A percentile compares a stretch with the other conserved stretches of the same genome.
Evolutionary conservation across 2,113 vertebrate genomes (phyloP).

Genomic region (Orycteropus afer): DNA sequence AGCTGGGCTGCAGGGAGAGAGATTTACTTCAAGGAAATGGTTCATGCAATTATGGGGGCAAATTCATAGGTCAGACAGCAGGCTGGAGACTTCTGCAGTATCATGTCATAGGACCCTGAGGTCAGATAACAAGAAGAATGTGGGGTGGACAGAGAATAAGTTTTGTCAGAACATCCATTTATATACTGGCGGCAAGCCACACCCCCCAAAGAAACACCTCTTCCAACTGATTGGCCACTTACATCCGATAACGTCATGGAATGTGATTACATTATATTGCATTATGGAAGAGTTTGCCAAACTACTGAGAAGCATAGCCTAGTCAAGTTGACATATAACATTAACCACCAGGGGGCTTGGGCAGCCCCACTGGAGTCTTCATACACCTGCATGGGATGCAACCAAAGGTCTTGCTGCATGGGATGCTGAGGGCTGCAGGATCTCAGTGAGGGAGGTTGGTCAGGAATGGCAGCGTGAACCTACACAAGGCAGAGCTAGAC

Average conservation of each 20-base stretch:
- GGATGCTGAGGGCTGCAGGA: not conserved
- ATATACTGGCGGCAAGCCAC: not conserved
- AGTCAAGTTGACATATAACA: not conserved
- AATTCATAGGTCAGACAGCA: not conserved
- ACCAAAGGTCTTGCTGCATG: not conserved
- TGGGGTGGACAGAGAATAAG: too few species aligned
- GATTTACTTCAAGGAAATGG: not conserved
- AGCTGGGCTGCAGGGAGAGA: too few species aligned
- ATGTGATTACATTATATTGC: not conserved
- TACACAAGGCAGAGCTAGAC: not conserved
- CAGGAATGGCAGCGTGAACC: not conserved
- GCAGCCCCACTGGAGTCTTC: not conserved
- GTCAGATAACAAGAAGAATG: not conserved
- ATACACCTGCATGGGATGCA: not conserved
- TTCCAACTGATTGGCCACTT: not conserved
- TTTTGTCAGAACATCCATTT: too few species aligned
- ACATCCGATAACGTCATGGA: not conserved
- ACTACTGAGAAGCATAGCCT: not conserved
- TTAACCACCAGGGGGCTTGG: not conserved
- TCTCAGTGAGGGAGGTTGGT: not conserved
- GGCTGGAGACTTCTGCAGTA: not conserved
- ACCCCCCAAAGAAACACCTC: not conserved
- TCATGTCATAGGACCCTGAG: not conserved
- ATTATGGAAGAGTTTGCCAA: not conserved
- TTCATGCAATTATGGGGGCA: not conserved